Conservation (phyloP, 2,113 vertebrate genomes). For the Perccottus glenii region DNA sequence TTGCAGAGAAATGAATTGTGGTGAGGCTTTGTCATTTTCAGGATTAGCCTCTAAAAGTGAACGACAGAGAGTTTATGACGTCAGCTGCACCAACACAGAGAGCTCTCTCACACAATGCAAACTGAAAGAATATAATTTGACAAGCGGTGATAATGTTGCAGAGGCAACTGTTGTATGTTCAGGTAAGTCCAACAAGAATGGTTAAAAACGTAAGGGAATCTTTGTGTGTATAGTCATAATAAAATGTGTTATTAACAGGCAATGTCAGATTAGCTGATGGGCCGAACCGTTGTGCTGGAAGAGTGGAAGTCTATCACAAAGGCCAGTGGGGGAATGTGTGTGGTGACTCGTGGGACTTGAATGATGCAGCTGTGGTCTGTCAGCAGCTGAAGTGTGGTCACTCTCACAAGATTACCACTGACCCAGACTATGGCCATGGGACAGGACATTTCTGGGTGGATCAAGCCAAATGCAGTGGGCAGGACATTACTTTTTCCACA, state of each 20-base stretch:
- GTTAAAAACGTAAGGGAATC: neutral
- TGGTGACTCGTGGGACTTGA: conserved; percentile 58
- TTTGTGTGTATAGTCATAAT: too few species aligned
- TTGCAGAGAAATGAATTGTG: conserved; percentile 69
- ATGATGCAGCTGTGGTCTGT: conserved; percentile 56
- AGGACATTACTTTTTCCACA: conserved; percentile 39
- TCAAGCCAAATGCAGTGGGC: conserved; percentile 52
- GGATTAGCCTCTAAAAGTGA: conserved; percentile 16
- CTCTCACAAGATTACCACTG: conserved; percentile 20
- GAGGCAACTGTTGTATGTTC: conserved; percentile 59
- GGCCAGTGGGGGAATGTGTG: conserved; percentile 65
- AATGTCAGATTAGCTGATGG: conserved; percentile 54
- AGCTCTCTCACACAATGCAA: conserved; percentile 48
- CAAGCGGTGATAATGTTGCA: neutral
- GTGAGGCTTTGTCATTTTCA: conserved; percentile 34
- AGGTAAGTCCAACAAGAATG: conserved; percentile 34
- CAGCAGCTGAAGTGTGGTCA: conserved; percentile 55
- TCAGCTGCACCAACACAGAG: conserved; percentile 52
- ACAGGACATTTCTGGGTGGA: conserved; percentile 11
- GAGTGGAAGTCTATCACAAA: conserved; percentile 58
- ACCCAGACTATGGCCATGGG: conserved; percentile 14
- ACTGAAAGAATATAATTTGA: neutral
- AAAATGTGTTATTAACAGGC: conserved; percentile 33
- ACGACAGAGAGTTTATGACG: conserved; percentile 2
- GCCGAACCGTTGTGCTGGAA: conserved; percentile 47